A percentile compares a stretch with the other conserved stretches of the same genome.
These are phyloP conservation scores for Cladopsammia gracilis DNA, from an alignment of 64 coral and sea anemone genomes.

Conservation along the genomic window DNA sequence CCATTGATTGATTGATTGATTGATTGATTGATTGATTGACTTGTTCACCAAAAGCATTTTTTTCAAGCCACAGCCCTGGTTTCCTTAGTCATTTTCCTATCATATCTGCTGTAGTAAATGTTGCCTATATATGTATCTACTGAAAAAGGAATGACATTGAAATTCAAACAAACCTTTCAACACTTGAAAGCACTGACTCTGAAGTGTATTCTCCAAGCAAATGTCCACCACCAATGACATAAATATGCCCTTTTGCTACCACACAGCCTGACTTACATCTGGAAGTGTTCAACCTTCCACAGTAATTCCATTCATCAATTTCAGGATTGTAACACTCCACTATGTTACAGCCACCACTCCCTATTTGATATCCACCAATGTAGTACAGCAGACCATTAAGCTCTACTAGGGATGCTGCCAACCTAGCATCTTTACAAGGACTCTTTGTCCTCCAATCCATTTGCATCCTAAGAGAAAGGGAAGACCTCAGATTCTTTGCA, in stretches of 20 bases:
- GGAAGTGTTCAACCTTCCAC: conserved; percentile 17
- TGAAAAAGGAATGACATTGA: no score
- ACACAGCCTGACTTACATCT: conserved; percentile 38
- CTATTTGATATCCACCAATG: conserved; percentile 51
- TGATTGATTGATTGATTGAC: no score
- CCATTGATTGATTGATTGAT: no score
- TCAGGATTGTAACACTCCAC: conserved; percentile 71
- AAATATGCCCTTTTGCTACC: conserved; percentile 23
- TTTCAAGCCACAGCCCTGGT: no score
- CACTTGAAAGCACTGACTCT: conserved; percentile 36
- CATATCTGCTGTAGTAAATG: no score
- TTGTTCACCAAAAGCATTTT: no score
- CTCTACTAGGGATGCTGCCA: background rate
- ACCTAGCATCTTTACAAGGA: conserved; percentile 21
- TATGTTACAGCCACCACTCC: background rate
- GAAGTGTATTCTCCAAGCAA: background rate
- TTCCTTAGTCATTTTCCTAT: no score
- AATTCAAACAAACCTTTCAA: conserved; percentile 31
- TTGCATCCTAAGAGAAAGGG: background rate
- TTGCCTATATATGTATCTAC: no score
- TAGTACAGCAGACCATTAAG: conserved; percentile 65
- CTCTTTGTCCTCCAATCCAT: conserved; percentile 22
- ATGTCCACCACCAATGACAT: conserved; percentile 57
- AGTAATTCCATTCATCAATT: conserved; percentile 29
- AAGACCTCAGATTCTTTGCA: conserved; percentile 11